Percentiles rank a stretch among this genome's conserved stretches.
These are phyloP conservation scores for Drosophila sproati DNA, from an alignment of 1,140 invertebrate genomes.

Conservation along the genomic window DNA sequence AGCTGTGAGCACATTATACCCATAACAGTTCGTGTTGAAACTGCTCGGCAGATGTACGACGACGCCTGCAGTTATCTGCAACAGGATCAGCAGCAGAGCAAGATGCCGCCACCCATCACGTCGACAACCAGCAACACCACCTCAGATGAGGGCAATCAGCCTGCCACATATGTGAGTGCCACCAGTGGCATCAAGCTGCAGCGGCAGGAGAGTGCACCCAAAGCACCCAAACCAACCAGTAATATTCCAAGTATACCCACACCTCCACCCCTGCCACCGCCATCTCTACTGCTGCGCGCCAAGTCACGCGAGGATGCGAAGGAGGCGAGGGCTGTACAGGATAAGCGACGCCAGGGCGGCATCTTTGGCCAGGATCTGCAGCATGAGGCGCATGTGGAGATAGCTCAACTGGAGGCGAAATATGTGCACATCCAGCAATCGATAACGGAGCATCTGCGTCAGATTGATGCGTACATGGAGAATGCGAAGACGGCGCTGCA, in stretches of 20 bases:
- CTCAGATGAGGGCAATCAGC: background rate
- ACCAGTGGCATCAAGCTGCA: constrained; percentile 71
- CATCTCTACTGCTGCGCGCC: constrained; percentile 39
- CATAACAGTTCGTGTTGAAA: constrained; percentile 50
- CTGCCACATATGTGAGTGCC: constrained; percentile 67
- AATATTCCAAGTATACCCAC: constrained; percentile 16
- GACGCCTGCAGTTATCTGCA: constrained; percentile 71
- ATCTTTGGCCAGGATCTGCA: constrained; percentile 36
- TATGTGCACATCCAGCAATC: constrained; percentile 81
- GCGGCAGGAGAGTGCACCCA: constrained; percentile 50
- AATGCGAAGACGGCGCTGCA: constrained; percentile 76
- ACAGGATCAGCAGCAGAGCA: constrained; percentile 60
- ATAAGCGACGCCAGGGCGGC: constrained; percentile 55
- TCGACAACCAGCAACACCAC: constrained; percentile 23
- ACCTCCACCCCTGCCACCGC: constrained; percentile 34
- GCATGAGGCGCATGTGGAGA: constrained; percentile 68
- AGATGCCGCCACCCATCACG: constrained; percentile 45
- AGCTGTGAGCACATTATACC: constrained; percentile 54
- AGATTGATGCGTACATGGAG: constrained; percentile 81
- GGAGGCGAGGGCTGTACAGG: constrained; percentile 28
- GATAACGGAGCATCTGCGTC: constrained; percentile 77
- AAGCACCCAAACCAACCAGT: constrained; percentile 2
- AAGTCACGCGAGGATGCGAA: constrained; percentile 26
- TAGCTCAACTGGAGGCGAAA: constrained; percentile 76
- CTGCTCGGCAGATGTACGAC: constrained; percentile 62